Base-by-base conservation (phyloP, 30 jellyfish, hydroid and myxozoan species). In the Chironex yamaguchii region DNA sequence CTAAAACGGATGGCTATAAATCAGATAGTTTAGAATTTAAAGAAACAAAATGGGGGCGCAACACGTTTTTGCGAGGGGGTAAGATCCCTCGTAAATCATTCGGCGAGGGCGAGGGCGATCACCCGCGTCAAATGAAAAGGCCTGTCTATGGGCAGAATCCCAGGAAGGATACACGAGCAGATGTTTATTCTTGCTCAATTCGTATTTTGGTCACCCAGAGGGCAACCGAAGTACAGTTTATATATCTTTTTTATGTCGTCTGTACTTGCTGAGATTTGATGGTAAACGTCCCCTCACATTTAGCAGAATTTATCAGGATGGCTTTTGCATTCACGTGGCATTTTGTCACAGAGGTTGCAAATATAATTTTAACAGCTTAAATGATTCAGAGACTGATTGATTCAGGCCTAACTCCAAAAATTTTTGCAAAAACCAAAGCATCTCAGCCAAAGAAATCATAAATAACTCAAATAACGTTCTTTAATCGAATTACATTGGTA, bases 231-330 rank as follows among this genome's bases (percentile, higher is more conserved):
- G 76, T 63, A n/a, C 76, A 63, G 25, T 24, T 20, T 63, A 49
- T 63, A 63, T 63, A 63, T 63, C 76, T 20, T 63, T 29, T 63
- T 63, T 63, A 63, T 63, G 35, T 63, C 25, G 53, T n/a, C 31
- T 63, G 25, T 42, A 29, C 28, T 29, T 42, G 31, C 31, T 42
- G 49, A 26, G 76, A 63, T 1, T 63, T 63, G 76, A 21, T 20
- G 31, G 76, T 63, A 63, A 63, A 63, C 4, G 9, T 63, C 52
- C 52, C 52, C 76, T 26, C 76, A 63, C 49, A 20, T 49, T 26
- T 53, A 3, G 53, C 76, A 63, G 76, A 63, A 63, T 63, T 63
- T 63, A 63, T 63, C 76, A 63, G 53, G 76, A 63, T 63, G 76
- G 76, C 31, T 63, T 49, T 24, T 63, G 76, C 76, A 63, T 63